phyloP scores from a whole-genome alignment of 2,113 vertebrate species.

The Dromiciops gliroides region DNA sequence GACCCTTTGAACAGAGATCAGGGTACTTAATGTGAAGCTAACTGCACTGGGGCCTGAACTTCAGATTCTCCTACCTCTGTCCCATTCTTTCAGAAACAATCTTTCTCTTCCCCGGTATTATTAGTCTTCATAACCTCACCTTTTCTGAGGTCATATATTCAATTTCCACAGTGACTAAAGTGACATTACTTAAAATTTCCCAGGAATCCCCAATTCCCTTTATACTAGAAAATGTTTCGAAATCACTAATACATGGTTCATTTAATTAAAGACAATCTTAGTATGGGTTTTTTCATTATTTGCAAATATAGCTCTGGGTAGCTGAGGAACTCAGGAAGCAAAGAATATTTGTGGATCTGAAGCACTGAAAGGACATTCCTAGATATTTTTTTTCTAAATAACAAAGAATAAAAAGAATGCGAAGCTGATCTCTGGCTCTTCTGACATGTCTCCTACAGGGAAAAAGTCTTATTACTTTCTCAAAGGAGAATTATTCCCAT shows the following conservation, averaged over 20 bases:
- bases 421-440: neutral
- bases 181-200: slow-evolving; percentile 1
- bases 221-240: neutral
- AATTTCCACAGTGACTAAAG: slow-evolving; percentile 1
- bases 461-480: neutral
- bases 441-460: neutral
- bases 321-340: neutral
- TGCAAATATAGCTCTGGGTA: neutral
- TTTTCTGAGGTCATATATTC: neutral
- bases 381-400: neutral
- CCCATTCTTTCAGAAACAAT: neutral
- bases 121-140: neutral
- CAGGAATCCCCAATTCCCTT: slow-evolving; percentile 6
- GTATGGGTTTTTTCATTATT: slow-evolving; percentile 17
- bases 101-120: neutral
- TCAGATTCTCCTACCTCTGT: neutral
- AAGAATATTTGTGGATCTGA: slow-evolving; percentile 8
- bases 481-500: slow-evolving; percentile 18
- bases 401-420: neutral
- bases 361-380: neutral
- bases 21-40: slow-evolving; percentile 3
- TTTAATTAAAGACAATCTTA: slow-evolving; percentile 6
- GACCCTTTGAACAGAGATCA: neutral
- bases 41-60: slow-evolving; percentile 8
- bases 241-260: neutral